Base-by-base conservation (phyloP, 2,888 invertebrate species). In the Calameuta idolon region DNA sequence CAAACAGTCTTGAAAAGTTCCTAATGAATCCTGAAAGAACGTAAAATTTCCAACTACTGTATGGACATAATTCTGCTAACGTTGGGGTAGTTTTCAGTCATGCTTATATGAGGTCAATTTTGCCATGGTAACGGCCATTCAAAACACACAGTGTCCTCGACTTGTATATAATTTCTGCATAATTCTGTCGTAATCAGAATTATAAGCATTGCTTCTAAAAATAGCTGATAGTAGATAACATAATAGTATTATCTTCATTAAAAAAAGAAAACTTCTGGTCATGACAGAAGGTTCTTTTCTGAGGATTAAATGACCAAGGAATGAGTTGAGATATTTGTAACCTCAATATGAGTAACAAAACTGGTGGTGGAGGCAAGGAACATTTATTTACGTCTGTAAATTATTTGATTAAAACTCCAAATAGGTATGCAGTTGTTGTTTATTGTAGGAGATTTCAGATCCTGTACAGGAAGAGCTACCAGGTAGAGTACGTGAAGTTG, bases 401-500 rank as follows among this genome's bases (percentile, higher is more conserved):
- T 31, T 33, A 71, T 12, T 71, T 34, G 30, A 71, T 71, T 40
- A n/a, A 68, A 34, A 55, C 55, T 55, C 9, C 55, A 55, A 23
- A 23, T 23, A 55, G 55, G 55, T 55, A 55, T 55, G 23, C 9
- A 55, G 55, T 55, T 55, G 9, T 15, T 2, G 15, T 55, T 55
- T 55, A 55, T 55, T 55, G 2, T 9, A 55, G 15, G 15, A 40
- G 9, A 55, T 55, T 55, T 2, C 2, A 75, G 94, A 94, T 89
- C 94, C 94, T 1, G 92, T 93, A 76, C 92, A 93, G 86, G 94
- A 94, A 81, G 94, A 94, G 86, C 90, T 93, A 77, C 92, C 94
- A 75, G 94, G 94, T 1, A 92, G 93, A 82, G 94, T 96, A 1
- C 92, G 96, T 15, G 98, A 98, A 94, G 97, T 98, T 34, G 97